phyloP scores from a whole-genome alignment of 2,113 vertebrate species.

The Centropristis striata region DNA sequence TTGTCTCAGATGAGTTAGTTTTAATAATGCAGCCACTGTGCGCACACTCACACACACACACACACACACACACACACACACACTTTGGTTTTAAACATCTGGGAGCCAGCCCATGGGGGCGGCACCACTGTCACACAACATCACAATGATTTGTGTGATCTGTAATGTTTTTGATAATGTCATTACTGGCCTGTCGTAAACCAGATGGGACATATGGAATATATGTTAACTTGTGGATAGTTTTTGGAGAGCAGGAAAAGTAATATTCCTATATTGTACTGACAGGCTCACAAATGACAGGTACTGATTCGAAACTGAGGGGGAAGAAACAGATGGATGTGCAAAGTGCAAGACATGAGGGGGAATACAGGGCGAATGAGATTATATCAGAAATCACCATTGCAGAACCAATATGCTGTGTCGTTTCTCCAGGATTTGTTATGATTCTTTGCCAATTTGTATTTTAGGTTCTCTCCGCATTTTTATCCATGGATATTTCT shows the following conservation, averaged over 20 bases:
- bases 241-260: slow-evolving; percentile 32
- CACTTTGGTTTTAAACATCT: slow-evolving; percentile 62
- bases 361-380: background rate
- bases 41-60: slow-evolving; percentile 7
- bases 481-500: background rate
- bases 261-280: slow-evolving; percentile 27
- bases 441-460: background rate
- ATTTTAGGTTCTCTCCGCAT: background rate
- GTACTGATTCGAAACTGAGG: slow-evolving; percentile 5
- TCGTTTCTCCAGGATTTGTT: background rate
- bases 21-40: slow-evolving; percentile 20
- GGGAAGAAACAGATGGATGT: slow-evolving; percentile 9
- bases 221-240: slow-evolving; percentile 52
- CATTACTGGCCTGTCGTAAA: slow-evolving; percentile 60
- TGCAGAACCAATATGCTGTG: background rate
- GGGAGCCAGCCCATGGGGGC: slow-evolving; percentile 40
- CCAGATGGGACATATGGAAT: slow-evolving; percentile 79
- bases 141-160: slow-evolving; percentile 75
- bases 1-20: slow-evolving; percentile 29
- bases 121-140: slow-evolving; percentile 61
- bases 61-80: slow-evolving; percentile 5
- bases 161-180: slow-evolving; percentile 79
- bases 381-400: background rate
- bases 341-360: background rate
- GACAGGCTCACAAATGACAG: slow-evolving; percentile 22